Conservation (phyloP, 2,888 invertebrate species). For the Eugnorisma glareosa region DNA sequence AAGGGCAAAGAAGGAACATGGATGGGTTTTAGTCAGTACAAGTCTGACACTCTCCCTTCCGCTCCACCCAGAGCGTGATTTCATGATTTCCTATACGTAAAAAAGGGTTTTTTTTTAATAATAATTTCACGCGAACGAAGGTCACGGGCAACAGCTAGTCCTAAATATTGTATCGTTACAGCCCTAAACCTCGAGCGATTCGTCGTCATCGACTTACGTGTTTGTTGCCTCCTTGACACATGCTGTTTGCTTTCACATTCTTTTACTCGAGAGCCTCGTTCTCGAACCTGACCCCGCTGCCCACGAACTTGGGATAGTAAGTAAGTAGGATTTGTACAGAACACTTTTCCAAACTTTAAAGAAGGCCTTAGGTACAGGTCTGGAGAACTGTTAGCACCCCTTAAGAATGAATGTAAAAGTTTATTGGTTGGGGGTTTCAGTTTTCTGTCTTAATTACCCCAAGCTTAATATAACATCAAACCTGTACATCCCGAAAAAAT, state of each 20-base stretch:
- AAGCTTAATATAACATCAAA: neutral
- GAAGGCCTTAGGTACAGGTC: neutral
- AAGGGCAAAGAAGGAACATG: too few species aligned
- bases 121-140: too few species aligned
- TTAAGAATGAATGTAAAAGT: neutral
- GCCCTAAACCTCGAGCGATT: slow-evolving; percentile 24
- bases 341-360: neutral
- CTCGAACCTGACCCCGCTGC: slow-evolving; percentile 62
- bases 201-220: slow-evolving; percentile 58
- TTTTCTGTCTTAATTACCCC: neutral
- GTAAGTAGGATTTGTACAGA: slow-evolving; percentile 2
- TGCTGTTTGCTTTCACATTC: slow-evolving; percentile 85
- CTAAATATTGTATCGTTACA: neutral
- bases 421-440: neutral
- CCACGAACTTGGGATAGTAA: slow-evolving; percentile 51
- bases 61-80: too few species aligned
- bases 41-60: too few species aligned
- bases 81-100: too few species aligned
- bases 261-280: slow-evolving; percentile 74
- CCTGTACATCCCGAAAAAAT: neutral
- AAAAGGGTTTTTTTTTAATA: too few species aligned
- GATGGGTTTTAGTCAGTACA: too few species aligned
- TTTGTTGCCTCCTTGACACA: slow-evolving; percentile 81
- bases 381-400: neutral
- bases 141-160: too few species aligned